phyloP scores from a whole-genome alignment of 2,113 vertebrate genomes.

The Asarcornis scutulata region DNA sequence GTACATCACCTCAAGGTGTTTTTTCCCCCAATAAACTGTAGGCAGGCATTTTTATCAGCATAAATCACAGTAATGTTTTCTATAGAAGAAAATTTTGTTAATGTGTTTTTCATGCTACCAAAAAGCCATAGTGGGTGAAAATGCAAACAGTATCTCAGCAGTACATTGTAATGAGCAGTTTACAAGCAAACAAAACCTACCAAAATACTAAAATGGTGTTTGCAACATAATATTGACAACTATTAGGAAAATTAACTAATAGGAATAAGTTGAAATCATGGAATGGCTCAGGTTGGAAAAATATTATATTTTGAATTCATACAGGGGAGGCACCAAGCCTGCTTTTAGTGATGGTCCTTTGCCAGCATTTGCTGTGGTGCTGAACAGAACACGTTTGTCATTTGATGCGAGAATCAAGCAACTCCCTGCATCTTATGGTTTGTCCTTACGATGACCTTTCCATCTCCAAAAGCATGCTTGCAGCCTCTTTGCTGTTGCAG shows the following conservation, averaged over 20 bases:
- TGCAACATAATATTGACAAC: background rate
- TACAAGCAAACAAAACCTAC: background rate
- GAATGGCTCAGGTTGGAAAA: background rate
- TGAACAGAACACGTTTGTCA: rapidly evolving
- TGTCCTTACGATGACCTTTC: background rate
- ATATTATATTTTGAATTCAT: background rate
- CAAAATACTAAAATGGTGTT: background rate
- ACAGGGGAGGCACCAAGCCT: background rate
- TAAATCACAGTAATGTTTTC: background rate
- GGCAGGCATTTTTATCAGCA: background rate
- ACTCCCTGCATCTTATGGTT: background rate
- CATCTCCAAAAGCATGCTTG: background rate
- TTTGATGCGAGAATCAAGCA: background rate
- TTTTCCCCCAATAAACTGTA: background rate
- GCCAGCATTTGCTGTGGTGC: background rate
- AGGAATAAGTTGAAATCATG: background rate
- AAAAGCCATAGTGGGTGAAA: background rate
- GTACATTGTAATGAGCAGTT: background rate
- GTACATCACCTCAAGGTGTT: background rate
- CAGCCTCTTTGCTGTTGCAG: background rate
- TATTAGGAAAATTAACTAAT: background rate
- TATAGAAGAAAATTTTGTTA: background rate
- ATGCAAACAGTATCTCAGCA: background rate
- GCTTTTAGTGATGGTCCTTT: background rate
- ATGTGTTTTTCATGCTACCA: background rate